Conservation (phyloP, 2,888 invertebrate genomes). For the Smittia aterrima region DNA sequence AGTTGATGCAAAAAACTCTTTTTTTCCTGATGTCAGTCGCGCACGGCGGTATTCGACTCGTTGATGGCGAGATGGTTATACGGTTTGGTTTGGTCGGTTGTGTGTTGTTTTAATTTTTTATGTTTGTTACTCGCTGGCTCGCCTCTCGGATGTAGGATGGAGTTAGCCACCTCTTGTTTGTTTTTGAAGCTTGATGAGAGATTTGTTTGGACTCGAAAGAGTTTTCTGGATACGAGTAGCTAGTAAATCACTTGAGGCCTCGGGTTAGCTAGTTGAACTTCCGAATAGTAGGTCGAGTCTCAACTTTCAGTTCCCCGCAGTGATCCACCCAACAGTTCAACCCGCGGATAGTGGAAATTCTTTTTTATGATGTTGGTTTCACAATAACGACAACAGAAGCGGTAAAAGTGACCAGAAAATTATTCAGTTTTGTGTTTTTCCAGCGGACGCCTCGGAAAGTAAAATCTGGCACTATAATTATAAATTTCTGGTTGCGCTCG, state of each 20-base stretch:
- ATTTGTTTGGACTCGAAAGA: no score
- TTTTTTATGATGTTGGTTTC: constrained; percentile 40
- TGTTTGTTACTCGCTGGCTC: neutral
- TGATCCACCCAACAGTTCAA: no score
- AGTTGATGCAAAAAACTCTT: neutral
- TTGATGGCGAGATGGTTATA: constrained; percentile 40
- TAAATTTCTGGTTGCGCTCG: constrained; percentile 10
- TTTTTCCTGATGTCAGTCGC: neutral
- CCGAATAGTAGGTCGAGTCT: no score
- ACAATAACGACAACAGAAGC: neutral
- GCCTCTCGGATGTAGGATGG: no score
- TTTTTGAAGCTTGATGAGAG: no score
- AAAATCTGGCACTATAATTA: constrained; percentile 28
- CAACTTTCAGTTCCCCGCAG: no score
- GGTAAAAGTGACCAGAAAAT: constrained; percentile 23
- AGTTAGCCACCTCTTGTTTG: no score
- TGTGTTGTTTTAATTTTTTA: constrained; percentile 40
- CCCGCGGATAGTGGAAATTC: no score
- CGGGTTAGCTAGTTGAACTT: no score
- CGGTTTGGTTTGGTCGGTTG: constrained; percentile 36
- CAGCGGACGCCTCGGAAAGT: neutral
- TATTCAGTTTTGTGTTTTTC: neutral
- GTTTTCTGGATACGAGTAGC: no score
- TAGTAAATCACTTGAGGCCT: no score
- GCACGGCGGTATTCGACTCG: constrained; percentile 14